A percentile compares a stretch with the other conserved stretches of the same genome.
Evolutionary conservation across 2,113 vertebrate genomes (phyloP).

Genomic region (Pantherophis guttatus): DNA sequence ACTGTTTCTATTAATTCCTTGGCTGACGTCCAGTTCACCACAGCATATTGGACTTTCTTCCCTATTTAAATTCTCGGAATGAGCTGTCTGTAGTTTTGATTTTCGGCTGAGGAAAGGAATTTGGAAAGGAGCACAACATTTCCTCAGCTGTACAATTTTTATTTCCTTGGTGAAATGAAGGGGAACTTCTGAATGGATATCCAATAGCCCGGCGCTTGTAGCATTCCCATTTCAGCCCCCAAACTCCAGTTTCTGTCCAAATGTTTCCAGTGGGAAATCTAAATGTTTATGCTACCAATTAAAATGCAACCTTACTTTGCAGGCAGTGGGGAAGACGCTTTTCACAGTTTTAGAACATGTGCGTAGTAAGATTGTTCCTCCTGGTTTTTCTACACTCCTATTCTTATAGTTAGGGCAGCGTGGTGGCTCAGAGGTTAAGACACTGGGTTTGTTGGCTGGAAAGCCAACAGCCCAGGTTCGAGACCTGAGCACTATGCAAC

Average conservation of each 20-base stretch:
- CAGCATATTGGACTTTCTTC: conserved; percentile 30
- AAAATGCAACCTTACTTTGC: not conserved
- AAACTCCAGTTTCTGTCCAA: not conserved
- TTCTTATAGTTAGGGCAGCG: not conserved
- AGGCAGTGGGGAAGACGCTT: not conserved
- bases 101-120: conserved; percentile 7
- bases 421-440: not conserved
- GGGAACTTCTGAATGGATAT: not conserved
- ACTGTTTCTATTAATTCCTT: conserved; percentile 57
- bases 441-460: not conserved
- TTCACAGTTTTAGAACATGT: not conserved
- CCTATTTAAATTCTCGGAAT: conserved; percentile 19
- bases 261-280: not conserved
- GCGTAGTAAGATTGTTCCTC: not conserved
- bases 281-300: not conserved
- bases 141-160: not conserved
- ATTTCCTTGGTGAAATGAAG: not conserved
- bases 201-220: too few species aligned
- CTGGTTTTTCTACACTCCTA: not conserved
- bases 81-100: conserved; percentile 29
- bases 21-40: conserved; percentile 43
- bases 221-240: not conserved
- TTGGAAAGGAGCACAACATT: conserved; percentile 2
- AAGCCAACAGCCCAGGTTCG: not conserved
- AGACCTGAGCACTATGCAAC: not conserved